phyloP scores from a whole-genome alignment of 2,888 invertebrate genomes.

The Lasioglossum figueresi region DNA sequence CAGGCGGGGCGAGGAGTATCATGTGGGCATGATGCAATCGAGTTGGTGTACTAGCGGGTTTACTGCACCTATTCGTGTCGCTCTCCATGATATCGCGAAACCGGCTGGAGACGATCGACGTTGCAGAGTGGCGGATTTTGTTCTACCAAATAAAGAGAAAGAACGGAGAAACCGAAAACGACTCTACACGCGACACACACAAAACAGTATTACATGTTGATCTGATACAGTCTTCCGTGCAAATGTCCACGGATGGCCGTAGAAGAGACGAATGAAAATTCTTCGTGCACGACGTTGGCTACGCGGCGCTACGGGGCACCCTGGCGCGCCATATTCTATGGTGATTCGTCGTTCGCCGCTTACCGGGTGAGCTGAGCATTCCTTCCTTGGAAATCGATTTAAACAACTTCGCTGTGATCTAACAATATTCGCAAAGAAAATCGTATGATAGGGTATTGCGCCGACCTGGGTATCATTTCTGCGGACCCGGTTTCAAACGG shows the following conservation, averaged over 20 bases:
- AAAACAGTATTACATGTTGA: constrained; percentile 61
- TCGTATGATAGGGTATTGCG: constrained; percentile 2
- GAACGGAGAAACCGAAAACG: background rate
- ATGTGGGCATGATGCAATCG: too few relatives aligned
- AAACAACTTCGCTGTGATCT: constrained; percentile 50
- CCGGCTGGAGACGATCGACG: background rate
- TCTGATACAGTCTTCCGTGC: constrained; percentile 40
- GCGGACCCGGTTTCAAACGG: background rate
- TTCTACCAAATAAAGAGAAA: background rate
- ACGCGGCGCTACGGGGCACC: background rate
- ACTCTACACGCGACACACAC: constrained; percentile 30
- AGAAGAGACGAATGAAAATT: constrained; percentile 26
- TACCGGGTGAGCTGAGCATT: constrained; percentile 23
- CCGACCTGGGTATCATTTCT: constrained; percentile 11
- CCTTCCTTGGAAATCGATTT: constrained; percentile 33
- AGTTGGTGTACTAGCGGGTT: background rate
- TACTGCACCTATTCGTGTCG: background rate
- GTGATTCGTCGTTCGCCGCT: constrained; percentile 20
- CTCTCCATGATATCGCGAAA: background rate
- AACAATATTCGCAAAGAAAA: constrained; percentile 33
- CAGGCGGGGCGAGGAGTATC: too few relatives aligned
- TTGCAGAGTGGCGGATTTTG: background rate
- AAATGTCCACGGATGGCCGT: constrained; percentile 27
- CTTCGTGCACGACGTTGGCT: constrained; percentile 28
- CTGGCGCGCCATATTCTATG: background rate